Evolutionary conservation across 1,140 invertebrate species (phyloP), one percentile per base, ranked within the genome.

Genomic region (Ctenoplectra terminalis): DNA sequence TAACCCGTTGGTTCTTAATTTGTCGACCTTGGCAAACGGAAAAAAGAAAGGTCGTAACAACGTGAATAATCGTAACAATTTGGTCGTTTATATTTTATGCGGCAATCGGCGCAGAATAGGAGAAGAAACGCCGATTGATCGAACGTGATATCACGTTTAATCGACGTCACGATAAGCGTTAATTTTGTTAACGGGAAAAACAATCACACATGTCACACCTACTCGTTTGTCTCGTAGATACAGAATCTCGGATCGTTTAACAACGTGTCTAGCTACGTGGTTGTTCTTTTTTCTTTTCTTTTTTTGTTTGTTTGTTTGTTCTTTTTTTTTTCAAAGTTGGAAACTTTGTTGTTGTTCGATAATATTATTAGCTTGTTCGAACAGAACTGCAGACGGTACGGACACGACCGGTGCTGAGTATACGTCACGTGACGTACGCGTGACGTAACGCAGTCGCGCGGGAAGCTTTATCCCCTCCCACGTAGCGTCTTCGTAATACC

Each of bases 381-480:
- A 87, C 43, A 23, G 37, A 77, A 56, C 40, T 85, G 48, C 71
- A 64, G 72, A 87, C 67, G 54, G 69, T 31, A 69, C 69, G 67
- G 82, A 52, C 79, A 69, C 70, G 48, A 76, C 78, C 82, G 86
- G 84, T 82, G 78, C 61, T 81, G 80, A 50, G 64, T 63, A 79
- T 75, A 79, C 66, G 63, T 87, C 87, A 87, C 86, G 87, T 87
- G 86, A 88, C 87, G 82, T 84, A 85, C 79, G 81, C 79, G 82
- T 88, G 87, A 87, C 86, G 87, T 87, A 88, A 88, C 60, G 87
- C 79, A 75, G 83, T 85, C 82, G 86, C 87, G 87, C 87, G 87
- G 87, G 87, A 88, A 88, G 85, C 69, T 75, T 82, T 43, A 58
- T 82, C 75, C 79, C 78, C 75, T 69, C 78, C 43, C 67, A 71